Evolutionary conservation across 2,797 vertebrate genomes (phyloP), one percentile per base, ranked within the genome.

Genomic region (Crenuchus spilurus): DNA sequence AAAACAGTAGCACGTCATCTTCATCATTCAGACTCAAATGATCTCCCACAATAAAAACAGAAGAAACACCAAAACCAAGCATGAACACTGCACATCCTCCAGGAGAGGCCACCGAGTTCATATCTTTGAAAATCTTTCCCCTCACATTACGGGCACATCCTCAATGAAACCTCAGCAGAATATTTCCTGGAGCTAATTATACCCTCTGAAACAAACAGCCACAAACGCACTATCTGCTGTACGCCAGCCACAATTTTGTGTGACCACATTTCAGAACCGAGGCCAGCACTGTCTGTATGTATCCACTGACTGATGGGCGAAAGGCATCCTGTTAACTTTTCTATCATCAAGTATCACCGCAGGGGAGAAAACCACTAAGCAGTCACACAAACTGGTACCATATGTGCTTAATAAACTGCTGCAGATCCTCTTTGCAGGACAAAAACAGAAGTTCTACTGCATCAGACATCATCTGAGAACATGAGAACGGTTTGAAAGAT

Each of bases 151-250:
- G 35, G 20, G 22, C 60, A 44, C 22, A 10, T 4, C 10, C 60
- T 42, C 20, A 42, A 42, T 2, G 4, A 39, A 61, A 22, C 58
- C 58, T 35, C 18, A 22, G 14, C 22, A 4, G 60, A 63, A 30
- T 4, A 63, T 35, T 63, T 26, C n/a, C 60, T n/a, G 37, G 22
- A 7, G 60, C 60, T 63, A 63, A 63, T 63, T 44, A 44, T 26
- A 44, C 37, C 60, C 37, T 13, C 57, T 13, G 33, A 37, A 39
- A 22, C 22, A 24, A 41, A 16, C 39, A 10, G 7, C 10, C 22
- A 42, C 13, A 63, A 42, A 28, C 60, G 28, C 37, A 8, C 18
- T 20, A 42, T 42, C 60, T 63, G 39, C 5, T 44, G 37, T 42
- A 33, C 6, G 2, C n/a, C 10, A 31, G 28, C 52, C 52, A 57